phyloP scores from a whole-genome alignment of 2,888 invertebrate genomes.

The Lithophane socia region DNA sequence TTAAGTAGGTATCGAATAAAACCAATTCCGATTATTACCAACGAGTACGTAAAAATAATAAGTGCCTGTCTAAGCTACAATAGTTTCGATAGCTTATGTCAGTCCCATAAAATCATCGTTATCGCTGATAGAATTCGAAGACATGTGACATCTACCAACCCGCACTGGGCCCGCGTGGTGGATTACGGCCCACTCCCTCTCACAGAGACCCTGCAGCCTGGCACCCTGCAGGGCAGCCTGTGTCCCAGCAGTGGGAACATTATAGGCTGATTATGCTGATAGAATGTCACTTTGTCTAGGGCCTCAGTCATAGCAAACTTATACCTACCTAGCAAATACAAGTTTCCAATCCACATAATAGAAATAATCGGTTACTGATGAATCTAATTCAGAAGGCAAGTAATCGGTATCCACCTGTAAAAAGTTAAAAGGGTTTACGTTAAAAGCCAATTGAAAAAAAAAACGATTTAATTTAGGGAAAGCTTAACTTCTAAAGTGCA shows the following conservation, averaged over 20 bases:
- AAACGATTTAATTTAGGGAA: not conserved
- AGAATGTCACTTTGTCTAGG: no score
- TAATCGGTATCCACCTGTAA: not conserved
- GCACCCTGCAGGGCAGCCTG: no score
- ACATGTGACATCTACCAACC: no score
- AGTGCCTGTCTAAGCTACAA: conserved; percentile 5
- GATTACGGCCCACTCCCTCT: no score
- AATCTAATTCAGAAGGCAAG: not conserved
- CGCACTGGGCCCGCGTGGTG: no score
- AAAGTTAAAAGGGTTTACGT: not conserved
- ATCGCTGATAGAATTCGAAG: no score
- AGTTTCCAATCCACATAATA: not conserved
- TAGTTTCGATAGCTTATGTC: no score
- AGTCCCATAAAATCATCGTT: no score
- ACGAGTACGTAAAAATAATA: conserved; percentile 39
- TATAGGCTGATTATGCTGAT: no score
- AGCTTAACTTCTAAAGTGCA: conserved; percentile 1
- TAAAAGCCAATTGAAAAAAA: conserved; percentile 10
- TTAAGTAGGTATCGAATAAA: conserved; percentile 44
- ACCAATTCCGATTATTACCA: conserved; percentile 52
- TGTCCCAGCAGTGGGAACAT: no score
- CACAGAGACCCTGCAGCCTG: no score
- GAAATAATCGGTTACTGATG: not conserved
- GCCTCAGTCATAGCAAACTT: no score
- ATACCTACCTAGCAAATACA: not conserved